These are phyloP conservation scores for Drosophila setosimentum DNA, from an alignment of 2,888 invertebrate genomes.

Conservation along the genomic window DNA sequence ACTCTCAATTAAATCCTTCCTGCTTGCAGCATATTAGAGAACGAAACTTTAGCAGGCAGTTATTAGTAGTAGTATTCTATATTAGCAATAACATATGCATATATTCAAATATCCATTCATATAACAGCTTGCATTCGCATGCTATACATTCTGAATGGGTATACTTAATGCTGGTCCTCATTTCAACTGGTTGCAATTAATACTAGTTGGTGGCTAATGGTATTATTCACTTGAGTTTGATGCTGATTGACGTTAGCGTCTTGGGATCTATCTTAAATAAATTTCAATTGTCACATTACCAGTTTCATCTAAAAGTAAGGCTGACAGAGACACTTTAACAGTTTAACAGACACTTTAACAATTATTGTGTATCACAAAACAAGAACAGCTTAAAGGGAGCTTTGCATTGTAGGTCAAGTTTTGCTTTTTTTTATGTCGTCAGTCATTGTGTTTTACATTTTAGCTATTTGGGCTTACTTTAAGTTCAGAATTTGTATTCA, in stretches of 20 bases:
- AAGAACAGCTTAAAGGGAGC: neutral
- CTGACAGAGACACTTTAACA: neutral
- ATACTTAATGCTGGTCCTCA: neutral
- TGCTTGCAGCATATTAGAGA: neutral
- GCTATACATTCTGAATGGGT: neutral
- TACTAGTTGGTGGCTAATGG: neutral
- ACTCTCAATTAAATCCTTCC: neutral
- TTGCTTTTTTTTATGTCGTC: neutral
- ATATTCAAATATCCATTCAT: neutral
- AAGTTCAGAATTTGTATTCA: constrained; percentile 66
- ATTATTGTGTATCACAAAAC: neutral
- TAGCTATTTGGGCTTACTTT: constrained; percentile 26
- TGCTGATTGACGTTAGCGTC: neutral
- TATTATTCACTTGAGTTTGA: neutral
- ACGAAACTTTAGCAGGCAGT: neutral
- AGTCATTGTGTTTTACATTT: neutral
- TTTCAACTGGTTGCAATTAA: neutral
- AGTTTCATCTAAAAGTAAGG: neutral
- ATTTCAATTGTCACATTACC: neutral
- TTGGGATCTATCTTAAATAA: neutral
- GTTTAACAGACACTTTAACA: neutral
- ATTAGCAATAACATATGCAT: neutral
- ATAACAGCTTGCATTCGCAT: neutral
- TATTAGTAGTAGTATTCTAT: neutral
- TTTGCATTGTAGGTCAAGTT: neutral